Evolutionary conservation across 2,797 vertebrate genomes (phyloP).

Genomic region (Limnodromus scolopaceus): DNA sequence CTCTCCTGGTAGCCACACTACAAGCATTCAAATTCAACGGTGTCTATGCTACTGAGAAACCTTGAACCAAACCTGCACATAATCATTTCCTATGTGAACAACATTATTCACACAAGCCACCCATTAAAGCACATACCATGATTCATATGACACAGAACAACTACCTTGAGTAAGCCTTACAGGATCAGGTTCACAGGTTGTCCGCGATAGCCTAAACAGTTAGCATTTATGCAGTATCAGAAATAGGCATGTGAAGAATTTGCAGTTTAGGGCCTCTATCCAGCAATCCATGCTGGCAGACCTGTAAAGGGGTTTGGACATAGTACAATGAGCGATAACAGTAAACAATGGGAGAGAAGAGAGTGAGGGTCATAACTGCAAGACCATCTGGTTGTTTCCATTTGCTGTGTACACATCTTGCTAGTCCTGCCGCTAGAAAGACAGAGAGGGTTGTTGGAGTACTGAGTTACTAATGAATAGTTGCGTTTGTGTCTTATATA

Average conservation of each 20-base stretch:
- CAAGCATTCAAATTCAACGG: background rate
- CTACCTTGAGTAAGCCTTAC: background rate
- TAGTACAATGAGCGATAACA: conserved; percentile 49
- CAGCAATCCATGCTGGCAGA: conserved; percentile 60
- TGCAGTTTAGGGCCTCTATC: conserved; percentile 33
- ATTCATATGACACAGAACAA: background rate
- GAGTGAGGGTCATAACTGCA: conserved; percentile 66
- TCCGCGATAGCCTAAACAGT: background rate
- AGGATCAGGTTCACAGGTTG: background rate
- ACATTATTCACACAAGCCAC: background rate
- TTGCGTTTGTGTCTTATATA: background rate
- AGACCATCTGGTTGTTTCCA: conserved; percentile 71
- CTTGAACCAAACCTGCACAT: background rate
- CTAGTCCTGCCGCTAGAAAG: conserved; percentile 41
- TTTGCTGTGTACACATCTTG: conserved; percentile 64
- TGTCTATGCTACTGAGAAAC: background rate
- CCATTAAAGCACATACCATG: background rate
- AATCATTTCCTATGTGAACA: background rate
- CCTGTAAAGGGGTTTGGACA: conserved; percentile 53
- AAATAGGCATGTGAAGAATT: conserved; percentile 2
- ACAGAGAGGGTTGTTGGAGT: background rate
- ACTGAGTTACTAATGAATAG: background rate
- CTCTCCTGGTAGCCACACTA: background rate
- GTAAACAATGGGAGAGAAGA: conserved; percentile 66
- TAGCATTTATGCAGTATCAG: background rate